Evolutionary conservation across 2,888 invertebrate species (phyloP), one percentile per base, ranked within the genome.

Genomic region (Taenaris catops): DNA sequence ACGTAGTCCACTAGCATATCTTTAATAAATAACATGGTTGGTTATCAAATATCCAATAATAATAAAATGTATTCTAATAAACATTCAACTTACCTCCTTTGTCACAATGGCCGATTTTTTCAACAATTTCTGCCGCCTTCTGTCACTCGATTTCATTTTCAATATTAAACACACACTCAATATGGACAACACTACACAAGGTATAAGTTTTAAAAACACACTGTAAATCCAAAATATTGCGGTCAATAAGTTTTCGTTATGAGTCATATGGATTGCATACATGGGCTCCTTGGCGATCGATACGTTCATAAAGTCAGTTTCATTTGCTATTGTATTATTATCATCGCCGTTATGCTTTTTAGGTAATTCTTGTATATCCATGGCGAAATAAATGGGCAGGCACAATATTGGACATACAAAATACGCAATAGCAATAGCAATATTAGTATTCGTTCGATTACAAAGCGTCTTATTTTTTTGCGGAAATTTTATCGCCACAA

Each of bases 141-240:
- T 89, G 62, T 96, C 96, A 21, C 95, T 94, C 43, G 94, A 94
- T 53, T 95, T 86, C 60, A 96, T 83, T 32, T 95, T 95, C 43
- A 91, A 75, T 43, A 96, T 94, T 38, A 96, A 78, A 48, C 93
- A 89, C 31, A 93, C 87, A 63, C 94, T 95, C 48, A 96, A 83
- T 53, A 95, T 91, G 0, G 97, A 97, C 28, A 98, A 76, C 14
- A 95, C 92, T 56, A 95, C 87, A 72, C 97, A 97, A 0, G 98
- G 98, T 53, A 97, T 92, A 29, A 98, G 86, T 79, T 98, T 98
- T 51, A 97, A 93, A 39, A 97, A 91, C 18, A 97, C 95, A 64
- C 96, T 94, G 75, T 97, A 97, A 54, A 97, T 92, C 92, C 95
- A 96, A 66, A 96, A 95, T 72, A 96, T 96, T 8, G 94, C 88